Base-by-base conservation (phyloP, 2,888 invertebrate species). In the Apotomis turbidana region DNA sequence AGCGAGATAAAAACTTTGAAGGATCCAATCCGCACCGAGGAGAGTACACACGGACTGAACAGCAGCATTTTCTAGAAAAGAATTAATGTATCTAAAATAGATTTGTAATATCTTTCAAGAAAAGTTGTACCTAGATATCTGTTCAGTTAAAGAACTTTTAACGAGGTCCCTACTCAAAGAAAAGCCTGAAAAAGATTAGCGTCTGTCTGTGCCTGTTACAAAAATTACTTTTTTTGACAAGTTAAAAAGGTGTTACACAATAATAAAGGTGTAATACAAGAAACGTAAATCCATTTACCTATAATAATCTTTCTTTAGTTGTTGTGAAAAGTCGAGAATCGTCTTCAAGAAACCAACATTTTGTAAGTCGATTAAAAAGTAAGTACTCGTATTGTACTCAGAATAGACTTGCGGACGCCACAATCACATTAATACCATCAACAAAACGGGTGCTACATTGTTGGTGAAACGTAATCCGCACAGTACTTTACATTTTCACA, bases 1-100 rank as follows among this genome's bases (percentile, higher is more conserved):
- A 80, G 80, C 77, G 79, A 81, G 82, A 82, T 81, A 79, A 80
- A 80, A 84, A 84, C 79, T 83, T 82, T 78, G 76, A 76, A 77
- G 76, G 74, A 78, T 77, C 77, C 71, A 71, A 60, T 67, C 61
- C 57, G 15, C 63, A 57, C 52, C 63, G 52, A 62, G 36, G 36
- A 52, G 62, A 54, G 62, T 72, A 68, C 68, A 72, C 63, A 59
- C 59, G 52, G 61, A 71, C 51, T 15, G 41, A 61, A 59, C 60
- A 66, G 15, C 57, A 41, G 51, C 15, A 10, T 41, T 62, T 62
- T 55, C n/a, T 60, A 38, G 8, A 66, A 67, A 55, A 52, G n/a
- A 67, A 71, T 36, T 51, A 52, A 52, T 27, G 13, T 51, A 61
- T 41, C 57, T 67, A 62, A 57, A 67, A 57, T 62, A 60, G 60